phyloP scores from a whole-genome alignment of 37 sponge, comb jelly and placozoan genomes.

The Agelas oroides region DNA sequence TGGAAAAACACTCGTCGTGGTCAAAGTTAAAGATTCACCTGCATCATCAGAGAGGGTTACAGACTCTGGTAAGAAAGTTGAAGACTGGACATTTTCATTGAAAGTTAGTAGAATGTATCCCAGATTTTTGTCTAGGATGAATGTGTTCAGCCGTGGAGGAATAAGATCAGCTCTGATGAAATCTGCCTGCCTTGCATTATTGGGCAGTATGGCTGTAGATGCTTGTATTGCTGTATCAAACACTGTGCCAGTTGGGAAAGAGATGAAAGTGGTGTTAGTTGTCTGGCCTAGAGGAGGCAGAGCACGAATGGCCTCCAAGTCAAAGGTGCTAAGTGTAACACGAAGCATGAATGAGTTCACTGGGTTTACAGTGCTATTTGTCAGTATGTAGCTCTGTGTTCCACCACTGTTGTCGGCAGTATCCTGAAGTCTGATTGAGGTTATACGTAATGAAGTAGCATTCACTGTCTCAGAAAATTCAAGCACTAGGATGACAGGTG shows the following conservation, averaged over 20 bases:
- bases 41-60: constrained; percentile 56
- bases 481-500: constrained; percentile 67
- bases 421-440: constrained; percentile 49
- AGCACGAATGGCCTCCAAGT: constrained; percentile 63
- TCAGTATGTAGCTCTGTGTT: constrained; percentile 19
- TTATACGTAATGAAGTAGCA: constrained; percentile 51
- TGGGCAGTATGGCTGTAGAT: constrained; percentile 44
- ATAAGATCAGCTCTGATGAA: constrained; percentile 74
- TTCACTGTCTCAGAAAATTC: constrained; percentile 87
- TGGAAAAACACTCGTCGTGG: constrained; percentile 32
- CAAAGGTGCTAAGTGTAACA: constrained; percentile 59
- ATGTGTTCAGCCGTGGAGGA: constrained; percentile 65
- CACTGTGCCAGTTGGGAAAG: constrained; percentile 59
- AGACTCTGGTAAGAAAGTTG: constrained; percentile 37
- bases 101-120: constrained; percentile 78
- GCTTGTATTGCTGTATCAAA: constrained; percentile 66
- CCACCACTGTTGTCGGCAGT: background rate
- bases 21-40: constrained; percentile 12
- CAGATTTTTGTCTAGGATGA: constrained; percentile 71
- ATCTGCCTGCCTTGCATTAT: constrained; percentile 34
- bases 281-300: constrained; percentile 68
- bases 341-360: constrained; percentile 54
- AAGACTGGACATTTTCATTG: constrained; percentile 69
- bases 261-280: constrained; percentile 64
- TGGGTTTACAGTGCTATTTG: constrained; percentile 39